phyloP scores from a whole-genome alignment of 2,113 vertebrate genomes.

The Petromus typicus region DNA sequence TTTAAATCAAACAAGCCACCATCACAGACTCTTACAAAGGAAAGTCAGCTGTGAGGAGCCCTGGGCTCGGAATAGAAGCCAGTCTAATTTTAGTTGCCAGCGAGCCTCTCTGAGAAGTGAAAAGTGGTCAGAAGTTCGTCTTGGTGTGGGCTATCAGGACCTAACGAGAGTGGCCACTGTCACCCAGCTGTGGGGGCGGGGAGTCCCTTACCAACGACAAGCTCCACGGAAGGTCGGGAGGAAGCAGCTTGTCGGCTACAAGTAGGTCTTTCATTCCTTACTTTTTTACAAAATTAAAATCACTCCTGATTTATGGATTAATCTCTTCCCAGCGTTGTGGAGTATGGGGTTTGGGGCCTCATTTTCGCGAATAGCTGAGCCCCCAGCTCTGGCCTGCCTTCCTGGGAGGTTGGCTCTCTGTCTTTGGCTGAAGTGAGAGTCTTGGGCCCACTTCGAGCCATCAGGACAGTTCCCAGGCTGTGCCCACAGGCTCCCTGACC shows the following conservation, averaged over 20 bases:
- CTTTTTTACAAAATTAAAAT: slow-evolving; percentile 17
- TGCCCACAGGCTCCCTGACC: neutral
- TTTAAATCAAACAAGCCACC: slow-evolving; percentile 73
- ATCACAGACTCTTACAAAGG: slow-evolving; percentile 55
- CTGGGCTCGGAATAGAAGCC: slow-evolving; percentile 74
- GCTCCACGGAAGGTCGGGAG: neutral
- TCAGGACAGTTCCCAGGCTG: accelerated
- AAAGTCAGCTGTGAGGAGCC: slow-evolving; percentile 71
- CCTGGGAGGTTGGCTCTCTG: neutral
- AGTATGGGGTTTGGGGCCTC: neutral
- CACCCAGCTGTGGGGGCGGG: neutral
- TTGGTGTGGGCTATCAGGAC: neutral
- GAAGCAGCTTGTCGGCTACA: neutral
- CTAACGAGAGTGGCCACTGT: neutral
- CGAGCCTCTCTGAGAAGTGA: neutral
- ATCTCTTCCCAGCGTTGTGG: neutral
- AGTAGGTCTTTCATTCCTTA: slow-evolving; percentile 23
- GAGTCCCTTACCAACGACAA: neutral
- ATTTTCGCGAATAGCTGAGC: neutral
- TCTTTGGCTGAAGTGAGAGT: slow-evolving; percentile 38
- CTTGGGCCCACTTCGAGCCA: neutral
- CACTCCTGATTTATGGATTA: neutral
- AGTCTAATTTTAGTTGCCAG: slow-evolving; percentile 68
- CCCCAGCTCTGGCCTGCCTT: neutral
- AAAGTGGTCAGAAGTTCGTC: slow-evolving; percentile 62